These are phyloP conservation scores for Anoura caudifer DNA, from an alignment of 2,113 vertebrate species.

Conservation along the genomic window DNA sequence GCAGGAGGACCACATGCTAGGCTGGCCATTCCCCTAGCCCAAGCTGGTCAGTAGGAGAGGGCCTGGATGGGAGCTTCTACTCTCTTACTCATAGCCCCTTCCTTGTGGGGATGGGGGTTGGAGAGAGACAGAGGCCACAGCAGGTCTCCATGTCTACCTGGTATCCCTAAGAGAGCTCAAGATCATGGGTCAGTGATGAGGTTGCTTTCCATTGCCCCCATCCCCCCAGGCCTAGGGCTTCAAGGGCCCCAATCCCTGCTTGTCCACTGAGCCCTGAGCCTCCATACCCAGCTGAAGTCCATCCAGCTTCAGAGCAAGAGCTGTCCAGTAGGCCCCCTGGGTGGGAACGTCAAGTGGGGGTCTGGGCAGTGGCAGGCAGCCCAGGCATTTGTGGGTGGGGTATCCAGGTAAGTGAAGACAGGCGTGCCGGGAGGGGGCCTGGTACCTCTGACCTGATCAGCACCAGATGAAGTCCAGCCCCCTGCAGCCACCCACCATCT, in stretches of 20 bases:
- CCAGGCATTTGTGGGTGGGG: not conserved
- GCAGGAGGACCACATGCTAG: not conserved
- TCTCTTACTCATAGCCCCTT: not conserved
- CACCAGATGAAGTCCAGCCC: not conserved
- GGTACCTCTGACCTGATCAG: not conserved
- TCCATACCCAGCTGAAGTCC: not conserved
- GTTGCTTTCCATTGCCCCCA: not conserved
- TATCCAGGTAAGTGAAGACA: not conserved
- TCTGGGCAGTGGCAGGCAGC: not conserved
- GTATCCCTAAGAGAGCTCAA: not conserved
- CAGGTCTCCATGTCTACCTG: too few species aligned
- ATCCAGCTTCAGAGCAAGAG: not conserved
- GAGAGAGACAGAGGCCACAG: not conserved
- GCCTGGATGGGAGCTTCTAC: not conserved
- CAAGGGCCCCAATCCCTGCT: too few species aligned
- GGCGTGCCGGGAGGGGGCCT: not conserved
- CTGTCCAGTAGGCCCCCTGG: too few species aligned
- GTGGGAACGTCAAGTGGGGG: fast-evolving
- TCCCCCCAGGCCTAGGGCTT: not conserved
- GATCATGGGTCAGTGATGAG: not conserved
- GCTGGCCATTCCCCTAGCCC: not conserved
- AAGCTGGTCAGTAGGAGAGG: not conserved
- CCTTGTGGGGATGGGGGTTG: not conserved
- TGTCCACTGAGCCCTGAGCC: not conserved
- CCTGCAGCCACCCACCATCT: not conserved